Base-by-base conservation (phyloP, 2,888 invertebrate genomes). In the Zygaena filipendulae region DNA sequence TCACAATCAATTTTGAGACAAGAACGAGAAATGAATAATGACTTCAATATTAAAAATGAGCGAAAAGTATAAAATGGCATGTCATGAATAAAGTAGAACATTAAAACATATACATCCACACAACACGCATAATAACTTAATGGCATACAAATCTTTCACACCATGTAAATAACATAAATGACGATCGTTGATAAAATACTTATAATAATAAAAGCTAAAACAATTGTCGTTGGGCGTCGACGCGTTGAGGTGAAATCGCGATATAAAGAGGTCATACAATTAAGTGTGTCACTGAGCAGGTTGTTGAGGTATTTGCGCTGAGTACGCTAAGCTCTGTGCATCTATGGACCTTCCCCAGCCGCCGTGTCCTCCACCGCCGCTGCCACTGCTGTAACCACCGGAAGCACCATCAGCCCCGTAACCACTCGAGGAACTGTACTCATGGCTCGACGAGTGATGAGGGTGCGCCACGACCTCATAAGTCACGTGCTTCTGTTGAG, bases 391-490 rank as follows among this genome's bases (percentile, higher is more conserved):
- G 39, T 82, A 82, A 35, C 82, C 80, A 30, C 69, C 74, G 25
- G 61, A 59, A 5, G 75, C 79, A 29, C 84, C 85, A 25, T 83
- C 84, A 11, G 86, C 86, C 4, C 86, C 85, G 39, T 86, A 85
- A 3, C 85, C 85, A 40, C 82, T 82, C n/a, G 84, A 82, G 9
- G 84, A 85, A 19, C 81, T 81, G 38, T 82, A 83, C 24, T 84
- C 84, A 34, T 86, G 84, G 36, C 86, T 84, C 40, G 85, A 81
- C 35, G 86, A 82, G 60, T 91, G 91, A 50, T 91, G 91, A 29
- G 92, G 91, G 61, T 92, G 92, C 0, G 91, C 86, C 1, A 92
- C 91, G 18, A 92, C 92, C 59, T 92, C 92, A 56, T 92, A 92
- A 3, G 92, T 92, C 39, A 92, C 92, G 54, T 91, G 91, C 57